Base-by-base conservation (phyloP, 2,113 vertebrate species). In the Cheirogaleus medius region DNA sequence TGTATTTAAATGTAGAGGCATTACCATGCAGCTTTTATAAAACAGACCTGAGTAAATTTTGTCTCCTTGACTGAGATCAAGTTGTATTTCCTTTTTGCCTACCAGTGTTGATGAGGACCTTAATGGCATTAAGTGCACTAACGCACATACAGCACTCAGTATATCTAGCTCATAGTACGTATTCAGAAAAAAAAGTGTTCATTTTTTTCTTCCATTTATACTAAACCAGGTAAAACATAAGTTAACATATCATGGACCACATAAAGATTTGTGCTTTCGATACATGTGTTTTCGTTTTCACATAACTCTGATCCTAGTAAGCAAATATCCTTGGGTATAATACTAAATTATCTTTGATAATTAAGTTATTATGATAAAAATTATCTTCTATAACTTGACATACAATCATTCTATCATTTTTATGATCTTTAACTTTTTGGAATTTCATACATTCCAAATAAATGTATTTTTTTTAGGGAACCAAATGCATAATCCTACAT, bases 1-100 rank as follows among this genome's bases (percentile, higher is more conserved):
- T 97, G 4, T 94, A 90, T 90, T 96, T 96, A 88, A 93, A 89
- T 87, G 18, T 17, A 85, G 58, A 81, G 11, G 18, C 23, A 77
- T 73, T 92, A 68, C 34, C 17, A 29, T 49, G 34, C 42, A 91
- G 32, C 64, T 96, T 94, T 94, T 77, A 68, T 80, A 85, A 64
- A 90, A 90, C 17, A 84, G 74, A 69, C 0, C 29, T 77, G 18
- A 92, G 44, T 85, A 80, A 94, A 93, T 74, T 56, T 71, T 83
- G 8, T 27, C 74, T 71, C 68, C 12, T 87, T 42, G 54, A 78
- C 73, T 12, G 11, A 39, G 60, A 86, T 68, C 27, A 52, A 74
- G 8, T 27, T 90, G n/a, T 56, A 69, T 47, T 87, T 77, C 39
- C n/a, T 92, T 18, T 90, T 76, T 93, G 64, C 37, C n/a, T n/a